Conservation (phyloP, 2,797 vertebrate species). For the Cheirogaleus major region DNA sequence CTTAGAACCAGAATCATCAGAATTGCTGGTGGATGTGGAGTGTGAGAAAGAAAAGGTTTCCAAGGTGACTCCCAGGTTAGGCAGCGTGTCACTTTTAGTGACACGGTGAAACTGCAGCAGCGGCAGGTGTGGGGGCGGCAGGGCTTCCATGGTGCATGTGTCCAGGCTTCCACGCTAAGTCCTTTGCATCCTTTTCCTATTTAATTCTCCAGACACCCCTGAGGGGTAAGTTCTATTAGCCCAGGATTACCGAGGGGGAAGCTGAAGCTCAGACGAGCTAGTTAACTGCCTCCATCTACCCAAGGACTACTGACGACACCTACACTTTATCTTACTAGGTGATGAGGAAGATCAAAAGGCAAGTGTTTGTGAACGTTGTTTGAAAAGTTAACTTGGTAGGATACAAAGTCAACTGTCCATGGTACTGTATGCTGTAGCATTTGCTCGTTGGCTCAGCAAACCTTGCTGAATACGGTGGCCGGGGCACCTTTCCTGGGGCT, state of each 20-base stretch:
- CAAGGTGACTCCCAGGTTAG: not conserved
- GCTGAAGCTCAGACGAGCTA: not conserved
- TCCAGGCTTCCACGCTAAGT: not conserved
- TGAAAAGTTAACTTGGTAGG: not conserved
- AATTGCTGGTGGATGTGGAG: not conserved
- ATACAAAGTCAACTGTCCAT: not conserved
- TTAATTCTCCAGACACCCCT: not conserved
- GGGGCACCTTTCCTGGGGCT: not conserved
- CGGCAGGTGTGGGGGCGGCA: fast-evolving
- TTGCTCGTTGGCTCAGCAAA: not conserved
- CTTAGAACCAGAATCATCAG: not conserved
- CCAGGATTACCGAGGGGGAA: not conserved
- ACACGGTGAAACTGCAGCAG: not conserved
- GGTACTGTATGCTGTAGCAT: not conserved
- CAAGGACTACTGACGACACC: fast-evolving
- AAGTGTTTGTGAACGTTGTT: not conserved
- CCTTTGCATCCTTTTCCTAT: not conserved
- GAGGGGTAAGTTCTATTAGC: not conserved
- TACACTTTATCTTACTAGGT: not conserved
- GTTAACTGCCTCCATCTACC: not conserved
- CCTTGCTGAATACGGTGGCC: not conserved
- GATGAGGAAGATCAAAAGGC: not conserved
- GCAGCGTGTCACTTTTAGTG: not conserved
- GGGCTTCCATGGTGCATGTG: too few relatives aligned
- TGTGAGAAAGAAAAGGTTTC: not conserved